Evolutionary conservation across 2,888 invertebrate species (phyloP).

Genomic region (Diloba caeruleocephala): DNA sequence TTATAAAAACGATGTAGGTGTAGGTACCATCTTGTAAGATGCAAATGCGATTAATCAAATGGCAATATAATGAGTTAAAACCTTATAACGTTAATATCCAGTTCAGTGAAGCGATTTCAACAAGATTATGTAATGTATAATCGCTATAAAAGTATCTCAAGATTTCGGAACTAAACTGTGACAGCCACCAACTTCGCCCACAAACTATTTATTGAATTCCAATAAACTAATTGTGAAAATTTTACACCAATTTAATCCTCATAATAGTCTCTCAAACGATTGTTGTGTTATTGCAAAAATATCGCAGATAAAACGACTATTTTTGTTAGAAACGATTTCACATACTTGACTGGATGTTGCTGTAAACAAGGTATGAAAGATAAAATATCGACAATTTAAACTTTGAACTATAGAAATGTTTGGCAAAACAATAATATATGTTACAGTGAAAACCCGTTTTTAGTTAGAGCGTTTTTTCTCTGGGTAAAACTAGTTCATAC

Average conservation of each 20-base stretch:
- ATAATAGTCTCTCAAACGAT: neutral
- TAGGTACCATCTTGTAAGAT: constrained; percentile 6
- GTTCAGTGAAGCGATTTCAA: constrained; percentile 17
- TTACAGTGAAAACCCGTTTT: neutral
- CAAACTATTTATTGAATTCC: constrained; percentile 24
- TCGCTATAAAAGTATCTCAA: constrained; percentile 20
- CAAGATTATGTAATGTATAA: constrained; percentile 23
- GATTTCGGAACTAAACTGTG: constrained; percentile 7
- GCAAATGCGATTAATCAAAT: constrained; percentile 26
- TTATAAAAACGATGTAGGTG: no score
- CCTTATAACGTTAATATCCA: constrained; percentile 19
- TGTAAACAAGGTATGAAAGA: constrained; percentile 35
- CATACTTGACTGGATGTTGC: constrained; percentile 4
- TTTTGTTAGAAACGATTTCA: constrained; percentile 10
- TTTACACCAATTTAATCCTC: constrained; percentile 14
- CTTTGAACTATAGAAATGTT: constrained; percentile 7
- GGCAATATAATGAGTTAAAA: constrained; percentile 31
- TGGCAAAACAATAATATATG: constrained; percentile 4
- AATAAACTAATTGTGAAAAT: constrained; percentile 19
- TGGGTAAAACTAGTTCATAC: no score
- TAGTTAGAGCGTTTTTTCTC: no score
- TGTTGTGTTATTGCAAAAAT: constrained; percentile 19
- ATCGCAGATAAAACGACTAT: constrained; percentile 7
- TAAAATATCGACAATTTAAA: constrained; percentile 14
- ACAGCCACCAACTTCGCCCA: neutral